These are phyloP conservation scores for Volucella bombylans DNA, from an alignment of 2,888 invertebrate species.

Conservation along the genomic window DNA sequence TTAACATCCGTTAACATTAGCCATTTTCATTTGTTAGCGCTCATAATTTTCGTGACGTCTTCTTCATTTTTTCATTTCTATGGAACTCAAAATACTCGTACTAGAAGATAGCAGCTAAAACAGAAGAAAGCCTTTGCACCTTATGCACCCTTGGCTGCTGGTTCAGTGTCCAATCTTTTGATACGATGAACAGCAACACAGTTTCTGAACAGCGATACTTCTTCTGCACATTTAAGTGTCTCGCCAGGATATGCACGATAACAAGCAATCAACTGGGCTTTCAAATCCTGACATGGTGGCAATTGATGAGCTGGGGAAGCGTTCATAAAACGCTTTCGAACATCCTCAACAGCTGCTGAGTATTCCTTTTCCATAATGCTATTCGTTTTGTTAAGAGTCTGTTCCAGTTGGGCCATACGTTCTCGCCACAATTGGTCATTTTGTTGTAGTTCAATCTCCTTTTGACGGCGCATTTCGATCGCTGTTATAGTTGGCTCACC, in stretches of 20 bases:
- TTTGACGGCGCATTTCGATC: conserved; percentile 83
- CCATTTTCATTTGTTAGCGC: no score
- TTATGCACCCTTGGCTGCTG: conserved; percentile 58
- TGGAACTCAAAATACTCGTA: conserved; percentile 6
- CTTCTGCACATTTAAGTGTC: conserved; percentile 85
- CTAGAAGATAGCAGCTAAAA: conserved; percentile 2
- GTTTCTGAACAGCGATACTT: conserved; percentile 85
- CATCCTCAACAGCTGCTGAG: conserved; percentile 83
- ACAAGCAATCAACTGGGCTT: conserved; percentile 85
- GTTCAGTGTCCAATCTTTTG: conserved; percentile 78
- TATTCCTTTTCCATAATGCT: conserved; percentile 85
- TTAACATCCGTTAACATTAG: no score
- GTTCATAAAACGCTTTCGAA: conserved; percentile 81
- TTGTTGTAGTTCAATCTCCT: conserved; percentile 84
- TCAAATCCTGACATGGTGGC: conserved; percentile 84
- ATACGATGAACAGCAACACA: conserved; percentile 85
- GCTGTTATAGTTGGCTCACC: conserved; percentile 79
- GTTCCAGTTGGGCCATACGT: conserved; percentile 84
- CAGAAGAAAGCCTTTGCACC: neutral
- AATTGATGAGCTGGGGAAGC: conserved; percentile 80
- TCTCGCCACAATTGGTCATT: conserved; percentile 86
- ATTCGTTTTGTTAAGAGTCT: conserved; percentile 84
- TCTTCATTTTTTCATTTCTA: neutral
- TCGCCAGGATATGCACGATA: conserved; percentile 85
- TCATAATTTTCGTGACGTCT: neutral